A percentile compares a stretch with the other conserved stretches of the same genome.
phyloP scores from a whole-genome alignment of 92 coral and sea anemone genomes.

The Palythoa heliodiscus region DNA sequence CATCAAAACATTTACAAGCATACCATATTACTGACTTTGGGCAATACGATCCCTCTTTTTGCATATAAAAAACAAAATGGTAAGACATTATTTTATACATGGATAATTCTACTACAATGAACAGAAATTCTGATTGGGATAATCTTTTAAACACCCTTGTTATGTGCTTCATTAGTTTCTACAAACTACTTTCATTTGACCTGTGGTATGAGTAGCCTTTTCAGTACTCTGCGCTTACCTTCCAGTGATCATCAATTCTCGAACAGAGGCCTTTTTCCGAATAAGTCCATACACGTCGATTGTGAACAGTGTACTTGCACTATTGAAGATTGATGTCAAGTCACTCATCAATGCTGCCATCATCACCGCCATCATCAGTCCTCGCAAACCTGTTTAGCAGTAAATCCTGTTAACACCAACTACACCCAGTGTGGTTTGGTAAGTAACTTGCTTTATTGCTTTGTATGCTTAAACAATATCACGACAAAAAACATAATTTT shows the following conservation, averaged over 20 bases:
- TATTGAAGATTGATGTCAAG: constrained; percentile 77
- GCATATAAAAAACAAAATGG: not conserved
- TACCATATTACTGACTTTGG: no score
- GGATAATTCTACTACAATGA: not conserved
- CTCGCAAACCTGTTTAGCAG: constrained; percentile 61
- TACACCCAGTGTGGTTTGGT: not conserved
- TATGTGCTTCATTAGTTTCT: not conserved
- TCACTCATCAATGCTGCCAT: constrained; percentile 89
- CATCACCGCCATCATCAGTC: constrained; percentile 84
- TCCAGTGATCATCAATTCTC: constrained; percentile 76
- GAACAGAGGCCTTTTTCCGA: constrained; percentile 59
- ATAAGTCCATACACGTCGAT: constrained; percentile 73
- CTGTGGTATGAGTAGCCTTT: not conserved
- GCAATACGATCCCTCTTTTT: no score
- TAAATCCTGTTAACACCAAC: not conserved
- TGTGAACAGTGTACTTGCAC: constrained; percentile 80
- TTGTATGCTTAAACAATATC: not conserved
- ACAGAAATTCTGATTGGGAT: not conserved
- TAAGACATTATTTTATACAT: no score
- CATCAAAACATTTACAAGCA: no score
- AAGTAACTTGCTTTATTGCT: not conserved
- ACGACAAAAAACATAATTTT: not conserved
- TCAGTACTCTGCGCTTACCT: constrained; percentile 38
- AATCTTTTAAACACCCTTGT: not conserved
- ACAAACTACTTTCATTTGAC: not conserved